Conservation (phyloP, 2,113 vertebrate species). For the Centrocercus urophasianus region DNA sequence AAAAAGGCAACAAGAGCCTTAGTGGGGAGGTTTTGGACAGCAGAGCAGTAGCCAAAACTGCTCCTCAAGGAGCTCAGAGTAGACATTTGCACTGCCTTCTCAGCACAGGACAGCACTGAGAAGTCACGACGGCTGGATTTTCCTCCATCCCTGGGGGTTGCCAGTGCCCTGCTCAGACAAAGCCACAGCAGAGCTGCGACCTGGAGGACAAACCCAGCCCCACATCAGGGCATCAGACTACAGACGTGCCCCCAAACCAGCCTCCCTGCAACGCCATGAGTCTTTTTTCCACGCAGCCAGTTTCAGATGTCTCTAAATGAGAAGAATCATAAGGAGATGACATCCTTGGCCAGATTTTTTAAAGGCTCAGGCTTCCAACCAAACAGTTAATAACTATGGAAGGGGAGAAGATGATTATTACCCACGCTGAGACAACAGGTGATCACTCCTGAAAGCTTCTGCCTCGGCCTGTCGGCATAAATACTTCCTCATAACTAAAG, state of each 20-base stretch:
- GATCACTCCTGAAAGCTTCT: background rate
- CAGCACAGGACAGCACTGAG: background rate
- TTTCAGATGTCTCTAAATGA: background rate
- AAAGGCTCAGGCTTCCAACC: background rate
- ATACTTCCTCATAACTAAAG: conserved; percentile 1
- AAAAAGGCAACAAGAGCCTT: background rate
- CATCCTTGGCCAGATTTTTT: background rate
- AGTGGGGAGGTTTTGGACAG: background rate
- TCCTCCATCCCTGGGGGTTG: too few species aligned
- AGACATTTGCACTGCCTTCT: background rate
- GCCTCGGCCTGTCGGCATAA: background rate
- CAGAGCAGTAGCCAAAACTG: background rate
- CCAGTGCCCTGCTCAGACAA: rapidly evolving
- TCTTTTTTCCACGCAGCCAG: background rate
- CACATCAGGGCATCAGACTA: background rate
- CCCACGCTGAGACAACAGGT: background rate
- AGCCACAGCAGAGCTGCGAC: background rate
- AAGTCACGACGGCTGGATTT: rapidly evolving
- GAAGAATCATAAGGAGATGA: rapidly evolving
- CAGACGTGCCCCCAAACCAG: rapidly evolving
- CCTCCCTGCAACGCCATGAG: rapidly evolving
- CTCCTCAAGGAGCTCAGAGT: background rate
- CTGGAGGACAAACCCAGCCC: background rate
- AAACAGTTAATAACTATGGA: background rate
- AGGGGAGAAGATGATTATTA: background rate